A percentile compares a stretch with the other conserved stretches of the same genome.
Evolutionary conservation across 92 coral and sea anemone genomes (phyloP).

Genomic region (Metridium senile): DNA sequence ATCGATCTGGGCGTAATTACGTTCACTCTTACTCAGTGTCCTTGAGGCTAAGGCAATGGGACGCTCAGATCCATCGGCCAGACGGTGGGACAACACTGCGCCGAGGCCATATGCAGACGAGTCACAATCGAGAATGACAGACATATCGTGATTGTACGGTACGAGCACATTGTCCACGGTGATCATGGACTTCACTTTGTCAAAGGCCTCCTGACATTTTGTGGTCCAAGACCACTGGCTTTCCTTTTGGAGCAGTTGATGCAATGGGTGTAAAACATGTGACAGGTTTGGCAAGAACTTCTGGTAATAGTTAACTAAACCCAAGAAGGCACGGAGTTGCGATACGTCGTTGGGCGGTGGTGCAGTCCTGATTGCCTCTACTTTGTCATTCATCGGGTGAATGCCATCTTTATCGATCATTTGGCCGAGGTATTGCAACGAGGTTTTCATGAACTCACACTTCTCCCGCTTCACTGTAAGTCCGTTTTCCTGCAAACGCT

Average conservation of each 20-base stretch:
- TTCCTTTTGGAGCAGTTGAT: constrained; percentile 16
- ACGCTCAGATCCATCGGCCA: constrained; percentile 28
- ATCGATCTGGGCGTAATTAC: constrained; percentile 29
- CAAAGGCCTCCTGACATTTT: constrained; percentile 20
- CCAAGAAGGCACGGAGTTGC: constrained; percentile 27
- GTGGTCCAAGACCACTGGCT: constrained; percentile 26
- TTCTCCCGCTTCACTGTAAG: constrained; percentile 6
- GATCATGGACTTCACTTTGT: constrained; percentile 29
- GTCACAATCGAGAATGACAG: constrained; percentile 19
- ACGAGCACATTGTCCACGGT: constrained; percentile 24
- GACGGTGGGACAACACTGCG: constrained; percentile 29
- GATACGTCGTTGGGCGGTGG: constrained; percentile 25
- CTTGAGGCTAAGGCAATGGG: constrained; percentile 33
- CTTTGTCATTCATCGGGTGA: constrained; percentile 20
- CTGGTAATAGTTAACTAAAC: constrained; percentile 14
- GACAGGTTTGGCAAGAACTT: constrained; percentile 35
- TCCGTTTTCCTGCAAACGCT: neutral
- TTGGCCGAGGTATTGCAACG: constrained; percentile 27
- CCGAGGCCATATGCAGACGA: constrained; percentile 30
- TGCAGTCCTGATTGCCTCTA: constrained; percentile 28
- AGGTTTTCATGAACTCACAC: constrained; percentile 26
- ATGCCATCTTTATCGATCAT: constrained; percentile 31
- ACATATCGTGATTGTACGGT: constrained; percentile 15
- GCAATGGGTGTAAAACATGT: constrained; percentile 28
- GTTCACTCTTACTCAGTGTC: constrained; percentile 15